These are phyloP conservation scores for Notamacropus eugenii DNA, from an alignment of 2,797 vertebrate species.

Conservation along the genomic window DNA sequence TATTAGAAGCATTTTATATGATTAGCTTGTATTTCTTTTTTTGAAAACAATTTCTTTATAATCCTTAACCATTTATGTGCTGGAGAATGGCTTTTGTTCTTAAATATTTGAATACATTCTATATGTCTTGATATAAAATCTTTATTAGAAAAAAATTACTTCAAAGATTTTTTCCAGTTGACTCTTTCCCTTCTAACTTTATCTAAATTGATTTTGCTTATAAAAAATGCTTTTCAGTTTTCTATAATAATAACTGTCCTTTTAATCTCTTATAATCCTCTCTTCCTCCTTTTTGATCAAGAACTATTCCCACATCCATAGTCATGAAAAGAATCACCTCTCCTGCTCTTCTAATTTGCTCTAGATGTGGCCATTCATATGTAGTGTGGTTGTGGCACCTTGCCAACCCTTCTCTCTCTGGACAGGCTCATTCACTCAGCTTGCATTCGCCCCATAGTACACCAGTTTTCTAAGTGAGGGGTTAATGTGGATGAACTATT, in stretches of 20 bases:
- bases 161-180: not conserved
- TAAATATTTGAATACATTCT: not conserved
- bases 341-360: not conserved
- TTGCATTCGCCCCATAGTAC: not conserved
- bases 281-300: not conserved
- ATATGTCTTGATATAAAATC: not conserved
- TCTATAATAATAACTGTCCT: not conserved
- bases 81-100: not conserved
- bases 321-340: not conserved
- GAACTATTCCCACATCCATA: not conserved
- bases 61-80: not conserved
- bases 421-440: too few relatives aligned
- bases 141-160: not conserved
- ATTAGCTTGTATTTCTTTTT: not conserved
- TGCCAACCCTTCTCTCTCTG: not conserved
- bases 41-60: not conserved
- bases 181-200: not conserved
- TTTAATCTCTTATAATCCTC: not conserved
- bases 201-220: not conserved
- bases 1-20: not conserved
- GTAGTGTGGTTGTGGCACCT: not conserved
- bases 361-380: not conserved
- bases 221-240: not conserved
- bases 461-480: not conserved
- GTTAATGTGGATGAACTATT: not conserved